These are phyloP conservation scores for Epistrophe grossulariae DNA, from an alignment of 2,888 invertebrate genomes.

Conservation along the genomic window DNA sequence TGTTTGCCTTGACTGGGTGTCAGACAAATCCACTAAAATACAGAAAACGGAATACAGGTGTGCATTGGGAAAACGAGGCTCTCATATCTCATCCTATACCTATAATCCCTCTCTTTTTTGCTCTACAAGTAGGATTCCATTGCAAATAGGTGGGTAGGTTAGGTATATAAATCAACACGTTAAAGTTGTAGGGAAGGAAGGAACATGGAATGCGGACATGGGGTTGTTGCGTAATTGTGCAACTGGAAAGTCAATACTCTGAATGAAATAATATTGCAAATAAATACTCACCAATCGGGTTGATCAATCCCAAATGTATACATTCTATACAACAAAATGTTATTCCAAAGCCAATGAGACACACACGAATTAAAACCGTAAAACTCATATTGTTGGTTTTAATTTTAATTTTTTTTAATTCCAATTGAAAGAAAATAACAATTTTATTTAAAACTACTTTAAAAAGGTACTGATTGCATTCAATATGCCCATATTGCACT, in stretches of 20 bases:
- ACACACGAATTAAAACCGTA: slow-evolving; percentile 31
- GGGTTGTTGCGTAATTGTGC: slow-evolving; percentile 67
- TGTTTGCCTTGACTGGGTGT: neutral
- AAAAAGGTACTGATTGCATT: slow-evolving; percentile 34
- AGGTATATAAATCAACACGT: slow-evolving; percentile 48
- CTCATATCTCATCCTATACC: neutral
- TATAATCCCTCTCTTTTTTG: slow-evolving; percentile 16
- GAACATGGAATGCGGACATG: slow-evolving; percentile 6
- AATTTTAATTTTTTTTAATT: slow-evolving; percentile 10
- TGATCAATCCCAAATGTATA: slow-evolving; percentile 74
- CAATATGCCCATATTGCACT: slow-evolving; percentile 49
- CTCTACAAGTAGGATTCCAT: slow-evolving; percentile 31
- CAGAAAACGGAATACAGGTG: slow-evolving; percentile 31
- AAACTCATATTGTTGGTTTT: slow-evolving; percentile 44
- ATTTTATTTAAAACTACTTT: slow-evolving; percentile 37
- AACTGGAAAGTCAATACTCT: slow-evolving; percentile 43
- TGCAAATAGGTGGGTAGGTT: neutral
- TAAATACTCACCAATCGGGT: slow-evolving; percentile 74
- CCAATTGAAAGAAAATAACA: slow-evolving; percentile 32
- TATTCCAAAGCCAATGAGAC: slow-evolving; percentile 52
- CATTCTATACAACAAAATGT: slow-evolving; percentile 60
- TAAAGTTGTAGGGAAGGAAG: slow-evolving; percentile 21
- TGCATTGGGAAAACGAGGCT: slow-evolving; percentile 6
- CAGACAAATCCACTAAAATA: slow-evolving; percentile 11
- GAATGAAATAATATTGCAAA: slow-evolving; percentile 20